Evolutionary conservation across 2,888 invertebrate species (phyloP).

Genomic region (Ormyrus nitidulus): DNA sequence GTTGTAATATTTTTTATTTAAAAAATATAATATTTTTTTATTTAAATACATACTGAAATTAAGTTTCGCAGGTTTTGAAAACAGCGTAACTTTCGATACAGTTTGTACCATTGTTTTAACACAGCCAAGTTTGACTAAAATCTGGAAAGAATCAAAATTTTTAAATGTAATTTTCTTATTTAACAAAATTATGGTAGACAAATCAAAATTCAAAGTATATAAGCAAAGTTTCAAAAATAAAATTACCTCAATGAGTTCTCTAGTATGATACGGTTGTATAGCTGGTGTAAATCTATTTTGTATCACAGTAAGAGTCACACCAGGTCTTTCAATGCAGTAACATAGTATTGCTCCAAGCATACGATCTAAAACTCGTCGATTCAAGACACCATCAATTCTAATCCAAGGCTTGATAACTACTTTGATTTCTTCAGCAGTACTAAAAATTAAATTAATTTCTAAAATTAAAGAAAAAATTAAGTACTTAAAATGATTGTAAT

Average conservation of each 20-base stretch:
- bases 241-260: constrained; percentile 80
- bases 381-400: constrained; percentile 84
- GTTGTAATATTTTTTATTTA: constrained; percentile 24
- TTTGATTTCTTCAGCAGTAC: constrained; percentile 70
- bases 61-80: constrained; percentile 73
- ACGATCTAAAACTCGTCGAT: constrained; percentile 81
- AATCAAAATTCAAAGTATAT: no score
- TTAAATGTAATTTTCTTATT: no score
- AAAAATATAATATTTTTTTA: constrained; percentile 6
- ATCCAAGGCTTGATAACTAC: constrained; percentile 83
- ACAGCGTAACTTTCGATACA: constrained; percentile 73
- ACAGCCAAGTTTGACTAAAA: constrained; percentile 79
- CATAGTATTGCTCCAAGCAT: constrained; percentile 83
- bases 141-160: constrained; percentile 71
- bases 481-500: not conserved
- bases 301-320: constrained; percentile 77
- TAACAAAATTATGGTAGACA: not conserved
- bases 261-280: constrained; percentile 81
- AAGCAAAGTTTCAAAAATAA: constrained; percentile 21
- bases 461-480: constrained; percentile 13
- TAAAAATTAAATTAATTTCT: constrained; percentile 57
- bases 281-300: constrained; percentile 80
- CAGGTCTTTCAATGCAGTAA: constrained; percentile 81
- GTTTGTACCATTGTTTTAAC: constrained; percentile 74
- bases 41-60: constrained; percentile 69